Conservation (phyloP, 2,113 vertebrate species). For the Sprattus sprattus region DNA sequence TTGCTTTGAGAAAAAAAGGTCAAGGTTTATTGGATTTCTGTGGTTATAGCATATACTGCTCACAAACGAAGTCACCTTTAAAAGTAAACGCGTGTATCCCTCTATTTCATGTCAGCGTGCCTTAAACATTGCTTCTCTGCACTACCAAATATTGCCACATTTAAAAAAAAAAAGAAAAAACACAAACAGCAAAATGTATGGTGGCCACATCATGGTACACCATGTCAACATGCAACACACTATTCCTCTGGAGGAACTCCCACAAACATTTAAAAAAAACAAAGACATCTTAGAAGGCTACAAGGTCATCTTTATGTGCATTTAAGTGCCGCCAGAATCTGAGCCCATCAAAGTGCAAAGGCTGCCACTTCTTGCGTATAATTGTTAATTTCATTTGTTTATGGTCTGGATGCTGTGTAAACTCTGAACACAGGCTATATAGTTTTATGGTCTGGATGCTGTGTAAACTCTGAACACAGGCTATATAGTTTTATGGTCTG, state of each 20-base stretch:
- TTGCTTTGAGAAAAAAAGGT: slow-evolving; percentile 12
- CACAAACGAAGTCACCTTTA: not conserved
- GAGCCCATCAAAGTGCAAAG: slow-evolving; percentile 5
- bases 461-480: not conserved
- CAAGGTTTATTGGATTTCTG: slow-evolving; percentile 1
- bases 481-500: not conserved
- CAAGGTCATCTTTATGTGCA: not conserved
- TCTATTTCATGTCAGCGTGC: slow-evolving; percentile 3
- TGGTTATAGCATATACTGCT: slow-evolving; percentile 5
- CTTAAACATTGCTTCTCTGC: slow-evolving; percentile 3
- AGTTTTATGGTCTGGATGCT: not conserved
- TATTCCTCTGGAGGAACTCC: not conserved
- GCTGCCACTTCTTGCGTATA: not conserved
- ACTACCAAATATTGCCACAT: not conserved
- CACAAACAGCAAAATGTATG: not conserved
- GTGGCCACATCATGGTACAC: not conserved
- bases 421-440: not conserved
- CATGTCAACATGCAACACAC: slow-evolving; percentile 13
- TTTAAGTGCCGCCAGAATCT: slow-evolving; percentile 10
- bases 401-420: not conserved
- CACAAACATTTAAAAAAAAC: not conserved
- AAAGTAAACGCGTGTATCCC: not conserved
- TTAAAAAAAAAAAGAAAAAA: not conserved
- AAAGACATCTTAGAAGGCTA: slow-evolving; percentile 4
- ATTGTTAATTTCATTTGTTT: no score